Evolutionary conservation across 2,888 invertebrate species (phyloP).

Genomic region (Scaptomyza caliginosa): DNA sequence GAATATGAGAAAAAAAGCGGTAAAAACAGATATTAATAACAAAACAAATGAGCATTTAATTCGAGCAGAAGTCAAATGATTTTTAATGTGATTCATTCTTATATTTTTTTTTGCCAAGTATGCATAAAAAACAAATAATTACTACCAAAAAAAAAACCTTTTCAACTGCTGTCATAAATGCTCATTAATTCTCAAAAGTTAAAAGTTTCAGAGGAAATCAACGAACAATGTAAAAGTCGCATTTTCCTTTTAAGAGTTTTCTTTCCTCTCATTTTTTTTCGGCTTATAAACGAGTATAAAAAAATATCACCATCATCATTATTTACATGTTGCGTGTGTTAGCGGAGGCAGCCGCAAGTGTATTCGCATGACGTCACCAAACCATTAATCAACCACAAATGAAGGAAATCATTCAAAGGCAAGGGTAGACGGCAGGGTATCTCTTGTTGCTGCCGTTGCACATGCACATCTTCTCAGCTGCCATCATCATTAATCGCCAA

Average conservation of each 20-base stretch:
- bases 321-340: conserved; percentile 47
- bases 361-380: conserved; percentile 51
- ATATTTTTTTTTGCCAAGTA: conserved; percentile 8
- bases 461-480: conserved; percentile 11
- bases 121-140: conserved; percentile 9
- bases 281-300: background rate
- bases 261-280: conserved; percentile 5
- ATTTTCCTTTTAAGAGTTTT: conserved; percentile 18
- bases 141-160: background rate
- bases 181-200: conserved; percentile 39
- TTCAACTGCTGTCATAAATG: conserved; percentile 23
- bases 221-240: conserved; percentile 23
- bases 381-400: conserved; percentile 54
- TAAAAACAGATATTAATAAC: conserved; percentile 39
- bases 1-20: conserved; percentile 18
- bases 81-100: no score
- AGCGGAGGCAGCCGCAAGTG: conserved; percentile 30
- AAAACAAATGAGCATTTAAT: conserved; percentile 18
- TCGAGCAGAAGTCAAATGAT: background rate
- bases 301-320: conserved; percentile 34
- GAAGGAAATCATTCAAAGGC: conserved; percentile 21
- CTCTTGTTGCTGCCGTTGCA: conserved; percentile 23
- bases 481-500: conserved; percentile 33
- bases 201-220: conserved; percentile 13
- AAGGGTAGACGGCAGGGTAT: conserved; percentile 14